Evolutionary conservation across 2,888 invertebrate species (phyloP).

Genomic region (Cyclophora punctaria): DNA sequence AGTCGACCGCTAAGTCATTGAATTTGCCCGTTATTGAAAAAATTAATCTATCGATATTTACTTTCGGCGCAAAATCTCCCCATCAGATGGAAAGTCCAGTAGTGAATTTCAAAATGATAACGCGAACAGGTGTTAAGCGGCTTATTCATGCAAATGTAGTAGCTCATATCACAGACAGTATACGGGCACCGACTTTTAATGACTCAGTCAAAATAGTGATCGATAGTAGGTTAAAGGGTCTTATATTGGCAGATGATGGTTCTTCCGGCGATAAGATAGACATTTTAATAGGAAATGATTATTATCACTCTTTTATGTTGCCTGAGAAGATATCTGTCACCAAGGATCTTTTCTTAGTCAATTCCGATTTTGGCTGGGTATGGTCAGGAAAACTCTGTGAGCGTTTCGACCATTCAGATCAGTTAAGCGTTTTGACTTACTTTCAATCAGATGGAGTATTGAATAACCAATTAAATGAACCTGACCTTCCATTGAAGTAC

Average conservation of each 20-base stretch:
- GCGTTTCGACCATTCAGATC: neutral
- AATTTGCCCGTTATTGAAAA: neutral
- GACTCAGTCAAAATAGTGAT: neutral
- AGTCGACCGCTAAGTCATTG: neutral
- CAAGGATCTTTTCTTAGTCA: constrained; percentile 13
- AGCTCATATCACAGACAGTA: neutral
- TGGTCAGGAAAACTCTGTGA: constrained; percentile 4
- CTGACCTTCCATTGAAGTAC: constrained; percentile 11
- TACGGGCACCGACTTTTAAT: neutral
- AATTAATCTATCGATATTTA: neutral
- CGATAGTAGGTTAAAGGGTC: neutral
- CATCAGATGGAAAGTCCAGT: neutral
- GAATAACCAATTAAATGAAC: neutral
- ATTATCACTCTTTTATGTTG: constrained; percentile 15
- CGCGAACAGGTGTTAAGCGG: neutral
- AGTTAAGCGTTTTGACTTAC: constrained; percentile 12
- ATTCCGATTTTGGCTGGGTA: constrained; percentile 19
- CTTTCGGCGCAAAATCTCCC: neutral
- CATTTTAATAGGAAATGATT: constrained; percentile 17
- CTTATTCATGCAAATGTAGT: neutral
- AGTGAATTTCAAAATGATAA: neutral
- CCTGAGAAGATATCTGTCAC: constrained; percentile 5
- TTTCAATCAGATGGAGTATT: constrained; percentile 2
- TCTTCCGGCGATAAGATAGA: constrained; percentile 1
- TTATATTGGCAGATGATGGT: neutral